Percentiles rank a stretch among this genome's conserved stretches.
These are phyloP conservation scores for Sinocyclocheilus grahami DNA, from an alignment of 2,113 vertebrate genomes.

Conservation along the genomic window DNA sequence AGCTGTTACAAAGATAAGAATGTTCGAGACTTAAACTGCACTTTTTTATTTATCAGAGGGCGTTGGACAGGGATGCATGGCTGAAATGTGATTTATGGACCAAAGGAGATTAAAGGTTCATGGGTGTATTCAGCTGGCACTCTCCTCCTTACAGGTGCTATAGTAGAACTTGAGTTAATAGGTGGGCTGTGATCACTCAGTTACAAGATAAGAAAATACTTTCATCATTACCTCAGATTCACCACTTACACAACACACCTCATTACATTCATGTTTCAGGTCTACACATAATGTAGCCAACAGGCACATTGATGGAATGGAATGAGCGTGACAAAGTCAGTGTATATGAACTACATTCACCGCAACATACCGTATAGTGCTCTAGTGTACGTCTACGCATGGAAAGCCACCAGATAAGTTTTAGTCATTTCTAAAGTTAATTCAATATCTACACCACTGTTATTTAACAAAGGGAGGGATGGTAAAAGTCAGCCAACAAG, in stretches of 20 bases:
- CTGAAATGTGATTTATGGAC: conserved; percentile 36
- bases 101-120: conserved; percentile 37
- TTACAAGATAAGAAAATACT: conserved; percentile 45
- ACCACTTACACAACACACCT: neutral
- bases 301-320: neutral
- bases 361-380: neutral
- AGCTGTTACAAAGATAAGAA: conserved; percentile 32
- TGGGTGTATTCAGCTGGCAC: conserved; percentile 35
- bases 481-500: neutral
- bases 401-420: neutral
- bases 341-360: neutral
- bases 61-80: conserved; percentile 22
- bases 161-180: conserved; percentile 19
- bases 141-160: conserved; percentile 23
- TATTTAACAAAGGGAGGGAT: conserved; percentile 6
- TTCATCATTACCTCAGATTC: neutral
- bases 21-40: conserved; percentile 7
- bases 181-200: conserved; percentile 18
- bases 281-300: conserved; percentile 3
- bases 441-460: neutral
- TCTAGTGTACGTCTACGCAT: neutral
- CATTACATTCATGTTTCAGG: neutral
- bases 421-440: neutral
- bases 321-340: neutral
- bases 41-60: conserved; percentile 40